phyloP scores from a whole-genome alignment of 2,113 vertebrate species.

The Penelope pileata region DNA sequence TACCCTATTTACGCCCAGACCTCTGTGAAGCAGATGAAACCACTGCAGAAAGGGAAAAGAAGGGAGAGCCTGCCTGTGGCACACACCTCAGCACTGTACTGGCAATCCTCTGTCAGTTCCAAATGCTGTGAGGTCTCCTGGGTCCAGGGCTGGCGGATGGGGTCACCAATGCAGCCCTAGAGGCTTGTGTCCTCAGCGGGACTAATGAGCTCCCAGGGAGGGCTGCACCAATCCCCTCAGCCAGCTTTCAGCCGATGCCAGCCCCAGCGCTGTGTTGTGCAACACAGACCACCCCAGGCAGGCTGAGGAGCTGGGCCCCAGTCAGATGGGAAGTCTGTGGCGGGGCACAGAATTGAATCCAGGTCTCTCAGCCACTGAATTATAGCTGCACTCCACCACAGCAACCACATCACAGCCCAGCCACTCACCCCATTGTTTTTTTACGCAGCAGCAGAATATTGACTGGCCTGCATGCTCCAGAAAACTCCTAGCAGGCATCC shows the following conservation, averaged over 20 bases:
- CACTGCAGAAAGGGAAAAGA: not conserved
- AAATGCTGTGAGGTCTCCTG: not conserved
- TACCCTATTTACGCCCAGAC: not conserved
- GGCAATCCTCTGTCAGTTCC: not conserved
- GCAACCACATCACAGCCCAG: not conserved
- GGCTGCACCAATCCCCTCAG: not conserved
- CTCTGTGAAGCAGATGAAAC: not conserved
- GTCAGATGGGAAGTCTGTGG: not conserved
- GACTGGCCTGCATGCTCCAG: not conserved
- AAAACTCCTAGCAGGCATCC: not conserved
- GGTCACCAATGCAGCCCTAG: not conserved
- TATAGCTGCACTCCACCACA: not conserved
- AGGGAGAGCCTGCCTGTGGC: not conserved
- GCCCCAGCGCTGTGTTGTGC: not conserved
- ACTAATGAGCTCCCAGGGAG: not conserved
- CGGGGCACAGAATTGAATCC: not conserved
- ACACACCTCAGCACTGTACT: not conserved
- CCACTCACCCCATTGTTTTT: not conserved
- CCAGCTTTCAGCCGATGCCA: not conserved
- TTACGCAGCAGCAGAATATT: not conserved
- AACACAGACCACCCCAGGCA: not conserved
- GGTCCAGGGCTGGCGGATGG: not conserved
- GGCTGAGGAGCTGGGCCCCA: not conserved
- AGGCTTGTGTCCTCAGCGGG: not conserved
- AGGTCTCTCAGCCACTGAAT: not conserved